Base-by-base conservation (phyloP, 1,140 invertebrate genomes). In the Vollenhovia emeryi region DNA sequence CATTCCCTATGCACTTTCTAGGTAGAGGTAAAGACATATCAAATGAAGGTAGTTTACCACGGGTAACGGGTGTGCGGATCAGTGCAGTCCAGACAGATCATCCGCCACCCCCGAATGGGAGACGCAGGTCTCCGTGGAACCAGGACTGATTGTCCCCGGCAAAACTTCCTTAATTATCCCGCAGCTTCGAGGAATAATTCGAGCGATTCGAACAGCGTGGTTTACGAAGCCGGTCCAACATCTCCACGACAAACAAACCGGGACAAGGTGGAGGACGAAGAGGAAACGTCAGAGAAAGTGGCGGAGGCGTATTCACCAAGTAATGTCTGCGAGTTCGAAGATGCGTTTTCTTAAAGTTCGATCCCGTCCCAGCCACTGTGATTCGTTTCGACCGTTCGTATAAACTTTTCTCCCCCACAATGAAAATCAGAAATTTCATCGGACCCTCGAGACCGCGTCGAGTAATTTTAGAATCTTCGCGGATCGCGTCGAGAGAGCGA, bases 111-210 rank as follows among this genome's bases (percentile, higher is more conserved):
- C 45, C 11, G 30, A 33, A 62, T 48, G 33, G 27, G 73, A n/a
- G 48, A 68, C 50, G 64, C 36, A 33, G 59, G 24, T 79, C 60
- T 57, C 69, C 66, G 21, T 55, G 48, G 60, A 87, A 89, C 86
- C 75, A 84, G 86, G 86, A 89, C 89, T 93, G 91, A 94, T 93
- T 94, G 92, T 94, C 85, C 91, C 87, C 73, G 88, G 71, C 89
- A 92, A 94, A 94, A 94, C 93, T 94, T 94, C 93, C 91, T 94
- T 94, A 94, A 94, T 94, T 94, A 94, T 93, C 91, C 89, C 64
- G 74, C 87, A 89, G 90, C 88, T 71, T 89, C 85, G 69, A 73
- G 80, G 86, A 93, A 93, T 94, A 92, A 93, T 91, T 93, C 89
- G 88, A 71, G 83, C 79, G 86, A 87, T 91, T 89, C 91, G 87